Base-by-base conservation (phyloP, 2,113 vertebrate species). In the Dromiciops gliroides region DNA sequence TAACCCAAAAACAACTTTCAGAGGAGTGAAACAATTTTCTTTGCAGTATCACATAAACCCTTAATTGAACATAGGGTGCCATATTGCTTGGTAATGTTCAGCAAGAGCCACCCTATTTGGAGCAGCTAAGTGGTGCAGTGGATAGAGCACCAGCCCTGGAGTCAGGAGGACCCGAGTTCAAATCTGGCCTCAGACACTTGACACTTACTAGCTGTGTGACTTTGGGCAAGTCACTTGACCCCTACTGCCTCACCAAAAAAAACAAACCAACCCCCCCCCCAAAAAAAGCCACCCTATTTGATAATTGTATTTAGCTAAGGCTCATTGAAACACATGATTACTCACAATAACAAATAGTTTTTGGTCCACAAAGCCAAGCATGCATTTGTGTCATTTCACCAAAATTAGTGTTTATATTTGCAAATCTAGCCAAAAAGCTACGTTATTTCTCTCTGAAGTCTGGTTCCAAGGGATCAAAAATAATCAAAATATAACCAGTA, bases 241-340 rank as follows among this genome's bases (percentile, higher is more conserved):
- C n/a, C n/a, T n/a, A n/a, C n/a, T n/a, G n/a, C n/a, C n/a, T n/a
- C n/a, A n/a, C n/a, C n/a, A n/a, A n/a, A n/a, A n/a, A n/a, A n/a
- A n/a, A n/a, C n/a, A n/a, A n/a, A n/a, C n/a, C n/a, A n/a, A n/a
- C n/a, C n/a, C n/a, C n/a, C n/a, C n/a, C n/a, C n/a, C n/a, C n/a
- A n/a, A n/a, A n/a, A 12, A 92, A 90, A 98, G 94, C 94, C 95
- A 97, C 91, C 26, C 94, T 49, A 49, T 94, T 31, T 60, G 95
- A 83, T 95, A 92, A 96, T 96, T 97, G 96, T 95, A 96, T 88
- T 97, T 53, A 93, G 90, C 14, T 89, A 96, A 94, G 75, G 94
- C 94, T 97, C 93, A 90, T 83, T 94, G 50, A 98, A 96, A 91
- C 49, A 60, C 37, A 88, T 92, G 53, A 95, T 52, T 91, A 95